Evolutionary conservation across 1,140 invertebrate genomes (phyloP), one percentile per base, ranked within the genome.

Genomic region (Akabosia matsudoensis): DNA sequence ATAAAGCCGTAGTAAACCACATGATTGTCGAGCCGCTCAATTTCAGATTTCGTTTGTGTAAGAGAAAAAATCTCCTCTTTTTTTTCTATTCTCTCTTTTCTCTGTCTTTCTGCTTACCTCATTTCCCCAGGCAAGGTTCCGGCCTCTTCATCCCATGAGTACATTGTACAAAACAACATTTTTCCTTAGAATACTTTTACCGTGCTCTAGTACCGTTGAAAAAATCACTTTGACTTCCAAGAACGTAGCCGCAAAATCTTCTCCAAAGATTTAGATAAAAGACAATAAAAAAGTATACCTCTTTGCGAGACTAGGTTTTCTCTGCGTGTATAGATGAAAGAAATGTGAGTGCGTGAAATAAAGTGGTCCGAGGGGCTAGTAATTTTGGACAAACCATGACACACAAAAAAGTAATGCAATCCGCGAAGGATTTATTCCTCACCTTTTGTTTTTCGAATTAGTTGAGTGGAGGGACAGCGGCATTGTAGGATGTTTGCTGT

Each of bases 351-450:
- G n/a, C n/a, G n/a, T n/a, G n/a, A n/a, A 10, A 45, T 45, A 56
- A 56, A 56, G 54, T 22, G 54, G 4, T 56, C 13, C 54, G n/a
- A 10, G 37, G 18, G 7, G 37, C n/a, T n/a, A 45, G 7, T 45
- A 45, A 10, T 18, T 22, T 22, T 56, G 54, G 4, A 56, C 54
- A 7, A 24, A 56, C 7, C 10, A 56, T 24, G 54, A 56, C 10
- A 22, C n/a, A n/a, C 13, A 67, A 31, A 31, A 67, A 67, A 67
- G 61, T 67, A 67, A 67, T 67, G 30, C 61, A 67, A 67, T 67
- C 22, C 61, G 28, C 61, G 13, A 67, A 67, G 61, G 61, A 67
- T 67, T 67, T 67, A 30, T 67, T 67, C 61, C 61, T 67, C 61
- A 67, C 61, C 61, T 67, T 61, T 67, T 67, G 26, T 67, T 67